phyloP scores from a whole-genome alignment of 2,888 invertebrate genomes.

The Apamea anceps region DNA sequence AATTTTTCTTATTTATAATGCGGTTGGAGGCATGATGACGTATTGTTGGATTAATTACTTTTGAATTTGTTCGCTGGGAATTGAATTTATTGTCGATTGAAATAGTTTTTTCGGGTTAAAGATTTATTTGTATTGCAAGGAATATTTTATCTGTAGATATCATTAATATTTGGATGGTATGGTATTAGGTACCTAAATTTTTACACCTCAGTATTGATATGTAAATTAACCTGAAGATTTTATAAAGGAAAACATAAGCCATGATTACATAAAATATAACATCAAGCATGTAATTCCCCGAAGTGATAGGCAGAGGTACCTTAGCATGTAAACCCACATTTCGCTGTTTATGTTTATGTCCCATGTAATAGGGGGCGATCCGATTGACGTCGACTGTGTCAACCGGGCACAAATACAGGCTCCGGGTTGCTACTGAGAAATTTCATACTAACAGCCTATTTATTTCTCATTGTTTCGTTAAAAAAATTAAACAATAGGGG shows the following conservation, averaged over 20 bases:
- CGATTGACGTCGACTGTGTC: too few species aligned
- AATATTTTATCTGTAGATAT: background rate
- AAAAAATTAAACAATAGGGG: constrained; percentile 1
- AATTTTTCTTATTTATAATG: constrained; percentile 67
- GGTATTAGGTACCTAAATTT: background rate
- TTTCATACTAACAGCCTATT: too few species aligned
- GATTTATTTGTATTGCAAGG: constrained; percentile 22
- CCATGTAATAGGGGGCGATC: too few species aligned
- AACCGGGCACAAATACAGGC: too few species aligned
- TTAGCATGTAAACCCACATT: too few species aligned
- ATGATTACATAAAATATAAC: too few species aligned
- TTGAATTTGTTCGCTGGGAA: constrained; percentile 64
- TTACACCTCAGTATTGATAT: background rate
- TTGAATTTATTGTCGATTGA: constrained; percentile 35
- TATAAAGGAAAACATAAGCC: too few species aligned
- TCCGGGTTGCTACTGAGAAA: too few species aligned
- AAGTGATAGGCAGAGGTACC: too few species aligned
- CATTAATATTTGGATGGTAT: background rate
- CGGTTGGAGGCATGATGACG: constrained; percentile 64
- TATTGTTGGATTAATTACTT: constrained; percentile 72
- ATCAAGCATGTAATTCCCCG: too few species aligned
- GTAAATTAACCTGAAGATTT: background rate
- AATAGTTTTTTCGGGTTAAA: constrained; percentile 9
- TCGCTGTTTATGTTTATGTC: too few species aligned
- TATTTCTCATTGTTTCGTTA: background rate